phyloP scores from a whole-genome alignment of 2,113 vertebrate genomes.

The Progne subis region DNA sequence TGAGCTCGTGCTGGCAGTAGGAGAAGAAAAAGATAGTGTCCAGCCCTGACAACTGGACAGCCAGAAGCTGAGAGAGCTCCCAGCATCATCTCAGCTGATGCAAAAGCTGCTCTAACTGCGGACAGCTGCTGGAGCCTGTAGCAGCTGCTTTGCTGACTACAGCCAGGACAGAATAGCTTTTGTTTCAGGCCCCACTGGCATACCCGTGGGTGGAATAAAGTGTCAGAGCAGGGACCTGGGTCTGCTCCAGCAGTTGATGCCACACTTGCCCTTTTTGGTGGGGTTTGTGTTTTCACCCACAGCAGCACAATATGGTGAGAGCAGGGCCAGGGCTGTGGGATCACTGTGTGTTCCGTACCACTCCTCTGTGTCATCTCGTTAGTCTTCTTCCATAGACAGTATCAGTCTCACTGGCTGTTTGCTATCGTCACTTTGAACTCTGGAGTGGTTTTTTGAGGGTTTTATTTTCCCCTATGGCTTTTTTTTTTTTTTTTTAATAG shows the following conservation, averaged over 20 bases:
- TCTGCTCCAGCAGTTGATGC: neutral
- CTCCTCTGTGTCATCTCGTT: neutral
- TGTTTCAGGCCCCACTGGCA: neutral
- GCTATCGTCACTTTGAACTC: neutral
- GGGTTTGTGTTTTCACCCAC: neutral
- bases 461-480: neutral
- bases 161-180: neutral
- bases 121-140: neutral
- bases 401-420: neutral
- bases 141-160: conserved; percentile 9
- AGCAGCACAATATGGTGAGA: fast-evolving
- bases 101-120: neutral
- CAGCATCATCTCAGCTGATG: neutral
- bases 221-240: neutral
- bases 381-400: neutral
- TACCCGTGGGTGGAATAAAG: neutral
- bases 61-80: neutral
- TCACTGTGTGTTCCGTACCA: neutral
- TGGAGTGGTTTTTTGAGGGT: neutral
- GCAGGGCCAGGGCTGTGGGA: neutral
- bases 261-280: neutral
- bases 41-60: neutral
- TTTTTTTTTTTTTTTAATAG: neutral
- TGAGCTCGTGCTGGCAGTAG: neutral
- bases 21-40: neutral